Percentiles rank a stretch among this genome's conserved stretches.
phyloP scores from a whole-genome alignment of 2,113 vertebrate species.

The Protobothrops flavoviridis region DNA sequence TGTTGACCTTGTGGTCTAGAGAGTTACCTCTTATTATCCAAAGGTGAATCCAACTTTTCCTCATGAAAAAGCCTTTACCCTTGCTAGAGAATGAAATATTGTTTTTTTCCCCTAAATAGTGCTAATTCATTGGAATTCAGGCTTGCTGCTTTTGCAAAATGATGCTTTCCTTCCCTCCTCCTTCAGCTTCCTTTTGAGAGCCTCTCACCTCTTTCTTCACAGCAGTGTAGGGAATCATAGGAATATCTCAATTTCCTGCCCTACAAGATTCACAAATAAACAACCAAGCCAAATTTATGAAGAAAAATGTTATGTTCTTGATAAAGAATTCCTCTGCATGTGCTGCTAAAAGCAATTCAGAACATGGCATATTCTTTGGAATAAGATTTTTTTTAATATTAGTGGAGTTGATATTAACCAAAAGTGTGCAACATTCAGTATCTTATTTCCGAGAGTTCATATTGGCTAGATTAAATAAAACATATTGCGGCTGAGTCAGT shows the following conservation, averaged over 20 bases:
- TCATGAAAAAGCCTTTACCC: neutral
- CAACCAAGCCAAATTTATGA: slow-evolving; percentile 16
- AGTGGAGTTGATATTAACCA: neutral
- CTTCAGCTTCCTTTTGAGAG: neutral
- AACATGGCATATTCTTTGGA: neutral
- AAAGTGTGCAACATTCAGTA: neutral
- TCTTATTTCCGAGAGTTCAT: neutral
- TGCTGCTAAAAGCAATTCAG: neutral
- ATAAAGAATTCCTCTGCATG: neutral
- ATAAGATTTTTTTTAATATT: neutral
- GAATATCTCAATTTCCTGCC: neutral
- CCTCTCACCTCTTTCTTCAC: neutral
- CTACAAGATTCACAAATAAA: neutral
- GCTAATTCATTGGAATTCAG: neutral
- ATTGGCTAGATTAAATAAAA: neutral
- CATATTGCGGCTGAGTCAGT: neutral
- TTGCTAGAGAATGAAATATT: neutral
- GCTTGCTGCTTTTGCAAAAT: fast-evolving
- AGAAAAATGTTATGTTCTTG: slow-evolving; percentile 6
- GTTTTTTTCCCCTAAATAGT: neutral
- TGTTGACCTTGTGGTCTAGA: neutral
- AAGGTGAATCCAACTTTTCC: neutral
- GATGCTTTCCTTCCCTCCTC: neutral
- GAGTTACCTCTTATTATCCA: neutral
- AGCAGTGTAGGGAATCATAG: neutral